Base-by-base conservation (phyloP, 2,113 vertebrate species). In the Physeter macrocephalus region DNA sequence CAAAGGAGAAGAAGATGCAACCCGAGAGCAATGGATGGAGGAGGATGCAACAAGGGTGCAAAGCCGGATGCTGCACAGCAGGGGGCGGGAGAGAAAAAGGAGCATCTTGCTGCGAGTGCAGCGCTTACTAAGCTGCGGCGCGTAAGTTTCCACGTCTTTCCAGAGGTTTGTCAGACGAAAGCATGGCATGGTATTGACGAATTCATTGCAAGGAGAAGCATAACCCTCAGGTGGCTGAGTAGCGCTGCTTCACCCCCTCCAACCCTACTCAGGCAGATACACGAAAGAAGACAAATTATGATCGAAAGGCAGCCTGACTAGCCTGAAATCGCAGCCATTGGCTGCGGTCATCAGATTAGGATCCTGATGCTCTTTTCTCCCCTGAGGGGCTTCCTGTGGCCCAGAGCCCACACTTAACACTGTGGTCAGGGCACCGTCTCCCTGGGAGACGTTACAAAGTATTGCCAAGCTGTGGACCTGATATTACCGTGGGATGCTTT, bases 61-160 rank as follows among this genome's bases (percentile, higher is more conserved):
- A 66, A 34, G 1, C 21, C 0, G 1, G 74, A 46, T 57, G 31
- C 36, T 29, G 21, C 1, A 21, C 0, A 0, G 13, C 31, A 8
- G 21, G 17, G 31, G 11, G 5, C 3, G 14, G 27, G 13, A 23
- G 20, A 20, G 18, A 27, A 8, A 5, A 36, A 20, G 43, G 31
- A 18, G 13, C 1, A 0, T 25, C 59, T 14, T 18, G 1, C 85
- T 27, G n/a, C 10, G n/a, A 71, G 15, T 2, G 41, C 3, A 6
- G 72, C 66, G 14, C 74, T 21, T 25, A 4, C 81, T 0, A 17
- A 67, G 61, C n/a, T 9, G 0, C 0, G 3, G 20, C 8, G 5
- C 59, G 10, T 15, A 7, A 14, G 2, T 2, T 43, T 81, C 25
- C 12, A 57, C n/a, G 41, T 75, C 72, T 39, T 72, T 61, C 77